Evolutionary conservation across 1,140 invertebrate species (phyloP).

Genomic region (Meteorus sp.): DNA sequence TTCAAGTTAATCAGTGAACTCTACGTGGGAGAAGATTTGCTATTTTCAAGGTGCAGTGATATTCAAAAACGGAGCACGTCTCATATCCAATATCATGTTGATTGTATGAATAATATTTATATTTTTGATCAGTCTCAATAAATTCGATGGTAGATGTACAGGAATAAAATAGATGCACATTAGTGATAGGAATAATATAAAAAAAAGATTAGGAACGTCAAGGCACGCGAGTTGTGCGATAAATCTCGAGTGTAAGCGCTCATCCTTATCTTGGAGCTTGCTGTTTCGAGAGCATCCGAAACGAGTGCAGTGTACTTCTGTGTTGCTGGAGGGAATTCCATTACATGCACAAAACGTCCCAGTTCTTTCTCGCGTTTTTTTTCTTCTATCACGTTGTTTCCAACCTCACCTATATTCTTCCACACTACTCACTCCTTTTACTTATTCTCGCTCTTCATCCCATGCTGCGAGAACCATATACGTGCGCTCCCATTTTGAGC

Average conservation of each 20-base stretch:
- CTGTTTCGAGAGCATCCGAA: constrained; percentile 20
- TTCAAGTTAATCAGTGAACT: too few relatives aligned
- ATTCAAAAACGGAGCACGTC: too few relatives aligned
- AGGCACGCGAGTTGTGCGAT: constrained; percentile 7
- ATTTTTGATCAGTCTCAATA: too few relatives aligned
- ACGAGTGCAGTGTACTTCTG: constrained; percentile 16
- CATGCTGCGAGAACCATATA: too few relatives aligned
- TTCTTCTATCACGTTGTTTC: background rate
- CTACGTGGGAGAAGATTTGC: too few relatives aligned
- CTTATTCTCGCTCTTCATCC: background rate
- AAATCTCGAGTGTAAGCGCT: constrained; percentile 11
- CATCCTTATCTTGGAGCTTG: constrained; percentile 13
- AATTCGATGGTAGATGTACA: too few relatives aligned
- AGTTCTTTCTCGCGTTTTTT: constrained; percentile 14
- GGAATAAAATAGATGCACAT: background rate
- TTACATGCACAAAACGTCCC: constrained; percentile 28
- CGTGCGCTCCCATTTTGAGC: constrained; percentile 2
- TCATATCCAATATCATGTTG: too few relatives aligned
- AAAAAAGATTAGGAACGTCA: background rate
- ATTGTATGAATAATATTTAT: too few relatives aligned
- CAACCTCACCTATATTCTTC: background rate
- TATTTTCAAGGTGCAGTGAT: too few relatives aligned
- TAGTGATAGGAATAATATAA: background rate
- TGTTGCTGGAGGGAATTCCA: constrained; percentile 22
- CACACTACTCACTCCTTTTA: background rate